These are phyloP conservation scores for Eira barbara DNA, from an alignment of 2,113 vertebrate genomes.

Conservation along the genomic window DNA sequence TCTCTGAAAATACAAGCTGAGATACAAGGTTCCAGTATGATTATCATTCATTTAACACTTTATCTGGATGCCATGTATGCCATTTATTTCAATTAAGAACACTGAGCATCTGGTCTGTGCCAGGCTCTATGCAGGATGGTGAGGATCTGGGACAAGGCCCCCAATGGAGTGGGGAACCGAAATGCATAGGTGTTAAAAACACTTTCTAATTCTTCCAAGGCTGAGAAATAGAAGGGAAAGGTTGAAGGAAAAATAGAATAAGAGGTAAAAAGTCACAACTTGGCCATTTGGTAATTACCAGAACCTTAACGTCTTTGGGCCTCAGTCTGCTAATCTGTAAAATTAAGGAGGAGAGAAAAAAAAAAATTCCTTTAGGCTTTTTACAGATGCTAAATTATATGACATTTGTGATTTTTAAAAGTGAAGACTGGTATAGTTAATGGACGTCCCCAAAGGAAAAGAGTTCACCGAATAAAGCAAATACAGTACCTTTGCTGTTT, in stretches of 20 bases:
- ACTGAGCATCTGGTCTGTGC: background rate
- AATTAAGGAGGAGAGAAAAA: background rate
- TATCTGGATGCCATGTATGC: background rate
- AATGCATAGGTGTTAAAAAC: background rate
- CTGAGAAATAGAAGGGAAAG: background rate
- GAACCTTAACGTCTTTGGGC: background rate
- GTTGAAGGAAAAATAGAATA: background rate
- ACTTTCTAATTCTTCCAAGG: background rate
- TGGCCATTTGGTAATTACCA: background rate
- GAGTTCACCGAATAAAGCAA: background rate
- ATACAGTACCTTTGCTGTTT: background rate
- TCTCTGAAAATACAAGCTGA: background rate
- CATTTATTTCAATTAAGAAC: background rate
- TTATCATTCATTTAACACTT: background rate
- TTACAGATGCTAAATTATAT: background rate
- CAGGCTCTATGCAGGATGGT: background rate
- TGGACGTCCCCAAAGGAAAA: background rate
- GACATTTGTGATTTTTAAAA: background rate
- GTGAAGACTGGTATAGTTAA: background rate
- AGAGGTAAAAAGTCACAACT: background rate
- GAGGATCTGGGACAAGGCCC: background rate
- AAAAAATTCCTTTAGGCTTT: background rate
- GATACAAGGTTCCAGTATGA: background rate
- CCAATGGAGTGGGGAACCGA: background rate
- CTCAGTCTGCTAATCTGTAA: background rate